Base-by-base conservation (phyloP, 1,140 invertebrate species). In the Apis florea region DNA sequence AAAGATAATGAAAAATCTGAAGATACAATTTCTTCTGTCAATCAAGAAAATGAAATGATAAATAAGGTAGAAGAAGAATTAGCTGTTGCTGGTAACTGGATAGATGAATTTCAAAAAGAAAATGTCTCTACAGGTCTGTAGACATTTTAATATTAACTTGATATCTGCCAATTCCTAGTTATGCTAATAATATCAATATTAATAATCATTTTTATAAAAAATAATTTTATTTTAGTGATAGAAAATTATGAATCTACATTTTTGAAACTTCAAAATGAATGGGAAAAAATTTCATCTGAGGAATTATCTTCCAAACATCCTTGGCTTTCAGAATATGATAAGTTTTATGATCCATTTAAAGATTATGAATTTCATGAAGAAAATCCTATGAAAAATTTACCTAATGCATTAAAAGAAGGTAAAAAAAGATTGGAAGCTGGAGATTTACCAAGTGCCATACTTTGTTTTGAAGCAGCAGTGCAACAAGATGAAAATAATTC, bases 401-500 rank as follows among this genome's bases (percentile, higher is more conserved):
- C 95, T n/a, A 96, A 98, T 94, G 96, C 98, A 21, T 95, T 99
- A 78, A 96, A 97, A 91, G 96, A 98, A 89, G 99, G 98, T 0
- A 96, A 98, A 89, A 95, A 96, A 88, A 96, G 96, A 90, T 92
- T 99, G 73, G 95, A 96, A 89, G 95, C 95, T 83, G 98, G 98
- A 47, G 98, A 99, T 94, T 95, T 99, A 78, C 97, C 98, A 24
- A 97, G 98, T 87, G 99, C 99, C 47, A 98, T 99, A 2, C 93
- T 99, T 8, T 97, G 98, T 89, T 99, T 99, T 94, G 99, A 99
- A 95, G 97, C 98, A 76, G 98, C 98, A 61, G 97, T 96, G 12
- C 96, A 98, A 91, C 96, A 98, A 92, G 94, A 98, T 81, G 96
- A 97, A 6, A 94, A 96, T 56, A 97, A 98, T 92, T 92, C 95